Evolutionary conservation across 2,113 vertebrate species (phyloP), one percentile per base, ranked within the genome.

Genomic region (Miniopterus natalensis): DNA sequence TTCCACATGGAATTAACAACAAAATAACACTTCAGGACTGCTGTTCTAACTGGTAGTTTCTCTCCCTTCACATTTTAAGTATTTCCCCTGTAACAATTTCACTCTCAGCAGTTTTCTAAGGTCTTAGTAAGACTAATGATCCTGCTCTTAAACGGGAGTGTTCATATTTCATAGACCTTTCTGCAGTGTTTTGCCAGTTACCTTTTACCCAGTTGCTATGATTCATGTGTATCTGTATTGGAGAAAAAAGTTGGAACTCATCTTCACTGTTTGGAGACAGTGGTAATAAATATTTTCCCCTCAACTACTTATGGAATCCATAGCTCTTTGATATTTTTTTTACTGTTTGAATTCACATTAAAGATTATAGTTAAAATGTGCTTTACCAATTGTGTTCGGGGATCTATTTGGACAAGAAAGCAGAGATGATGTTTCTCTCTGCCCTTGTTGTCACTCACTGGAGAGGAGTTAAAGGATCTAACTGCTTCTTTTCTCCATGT

Each of bases 101-200:
- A 65, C 13, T 53, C 42, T 57, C 53, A 83, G 21, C 13, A 47
- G 17, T 88, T 66, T 90, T 79, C 25, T 47, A 53, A 75, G 86
- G 83, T 66, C 61, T 91, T 61, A 66, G 20, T 89, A 66, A 91
- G 55, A 88, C 53, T 74, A 86, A 91, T 68, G 66, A 31, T 57
- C 83, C 17, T 93, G 12, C 57, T 87, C 42, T 90, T 84, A 84
- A 95, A 21, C 66, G 70, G 29, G 47, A 90, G 13, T 80, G 92
- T 78, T 83, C 40, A 63, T 85, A 86, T 91, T 94, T 94, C 51
- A 89, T 27, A 27, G 63, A 45, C 21, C 51, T 95, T 95, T 92
- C 51, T 96, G 23, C 80, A 74, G 17, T 90, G 14, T 84, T 96
- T 92, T 66, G 15, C 47, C 68, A 81, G 8, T 83, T 84, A 86